Conservation (phyloP, 2,888 invertebrate genomes). For the Mimachlamys varia region DNA sequence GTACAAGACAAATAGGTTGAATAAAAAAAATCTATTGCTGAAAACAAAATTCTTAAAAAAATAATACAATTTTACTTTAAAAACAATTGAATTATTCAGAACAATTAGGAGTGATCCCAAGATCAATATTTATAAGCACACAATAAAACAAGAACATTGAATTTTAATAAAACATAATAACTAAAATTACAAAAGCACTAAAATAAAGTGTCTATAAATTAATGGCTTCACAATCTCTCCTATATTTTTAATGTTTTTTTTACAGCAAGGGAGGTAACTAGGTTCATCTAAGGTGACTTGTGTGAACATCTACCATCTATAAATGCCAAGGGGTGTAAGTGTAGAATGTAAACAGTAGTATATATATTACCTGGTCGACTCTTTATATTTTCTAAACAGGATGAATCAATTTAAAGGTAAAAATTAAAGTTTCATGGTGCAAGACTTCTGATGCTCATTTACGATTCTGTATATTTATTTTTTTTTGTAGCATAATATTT, state of each 20-base stretch:
- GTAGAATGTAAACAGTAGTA: not conserved
- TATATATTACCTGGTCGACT: not conserved
- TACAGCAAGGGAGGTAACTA: conserved; percentile 9
- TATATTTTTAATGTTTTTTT: not conserved
- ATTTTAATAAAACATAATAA: not conserved
- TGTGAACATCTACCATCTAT: conserved; percentile 16
- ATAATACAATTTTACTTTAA: not conserved
- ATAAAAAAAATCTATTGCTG: not conserved
- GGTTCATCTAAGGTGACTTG: conserved; percentile 22
- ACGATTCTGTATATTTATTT: no score
- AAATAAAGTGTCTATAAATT: not conserved
- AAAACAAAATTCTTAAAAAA: not conserved
- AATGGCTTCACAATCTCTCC: not conserved
- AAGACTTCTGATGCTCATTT: no score
- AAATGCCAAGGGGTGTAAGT: not conserved
- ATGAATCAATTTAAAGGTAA: not conserved
- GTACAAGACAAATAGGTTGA: not conserved
- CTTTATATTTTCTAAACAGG: conserved; percentile 1
- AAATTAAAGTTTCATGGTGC: not conserved
- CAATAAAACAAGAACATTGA: not conserved
- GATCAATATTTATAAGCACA: no score
- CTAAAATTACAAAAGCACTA: conserved; percentile 1
- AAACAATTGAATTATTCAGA: not conserved
- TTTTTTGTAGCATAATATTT: no score
- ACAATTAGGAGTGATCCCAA: no score